A percentile compares a stretch with the other conserved stretches of the same genome.
These are phyloP conservation scores for Sinotaia quadrata DNA, from an alignment of 2,888 invertebrate species.

Conservation along the genomic window DNA sequence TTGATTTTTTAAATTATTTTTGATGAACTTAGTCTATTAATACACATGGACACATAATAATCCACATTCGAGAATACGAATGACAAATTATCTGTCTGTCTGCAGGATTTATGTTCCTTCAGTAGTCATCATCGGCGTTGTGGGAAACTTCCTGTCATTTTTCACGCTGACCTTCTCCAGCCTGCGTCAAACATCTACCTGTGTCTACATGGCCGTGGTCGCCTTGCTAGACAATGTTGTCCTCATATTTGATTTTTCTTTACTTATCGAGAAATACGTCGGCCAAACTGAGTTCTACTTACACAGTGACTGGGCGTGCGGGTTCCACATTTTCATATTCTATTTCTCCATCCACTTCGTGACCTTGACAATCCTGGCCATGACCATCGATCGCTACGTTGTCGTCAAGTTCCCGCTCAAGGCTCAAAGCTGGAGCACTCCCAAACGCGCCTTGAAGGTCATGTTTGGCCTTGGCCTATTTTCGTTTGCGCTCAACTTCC, in stretches of 20 bases:
- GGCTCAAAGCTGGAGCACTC: constrained; percentile 2
- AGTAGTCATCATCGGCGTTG: constrained; percentile 8
- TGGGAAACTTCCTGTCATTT: constrained; percentile 22
- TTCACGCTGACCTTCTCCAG: neutral
- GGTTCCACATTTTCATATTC: constrained; percentile 6
- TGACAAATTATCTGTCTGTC: too few species aligned
- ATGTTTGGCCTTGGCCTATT: constrained; percentile 8
- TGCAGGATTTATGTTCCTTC: constrained; percentile 19
- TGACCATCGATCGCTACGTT: constrained; percentile 27
- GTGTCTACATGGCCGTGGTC: too few species aligned
- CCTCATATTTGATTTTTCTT: constrained; percentile 7
- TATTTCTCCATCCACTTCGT: constrained; percentile 21
- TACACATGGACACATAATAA: too few species aligned
- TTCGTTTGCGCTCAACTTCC: constrained; percentile 6
- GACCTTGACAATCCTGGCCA: constrained; percentile 6
- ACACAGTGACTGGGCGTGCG: constrained; percentile 10
- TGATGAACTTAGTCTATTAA: too few species aligned
- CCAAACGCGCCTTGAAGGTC: constrained; percentile 6
- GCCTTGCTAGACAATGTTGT: constrained; percentile 15
- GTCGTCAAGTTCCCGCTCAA: constrained; percentile 24
- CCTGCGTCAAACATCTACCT: constrained; percentile 5
- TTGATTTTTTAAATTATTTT: too few species aligned
- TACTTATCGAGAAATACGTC: constrained; percentile 10
- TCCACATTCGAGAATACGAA: too few species aligned
- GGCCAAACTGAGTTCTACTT: constrained; percentile 10